Evolutionary conservation across 2,888 invertebrate genomes (phyloP).

Genomic region (Hipparchia semele): DNA sequence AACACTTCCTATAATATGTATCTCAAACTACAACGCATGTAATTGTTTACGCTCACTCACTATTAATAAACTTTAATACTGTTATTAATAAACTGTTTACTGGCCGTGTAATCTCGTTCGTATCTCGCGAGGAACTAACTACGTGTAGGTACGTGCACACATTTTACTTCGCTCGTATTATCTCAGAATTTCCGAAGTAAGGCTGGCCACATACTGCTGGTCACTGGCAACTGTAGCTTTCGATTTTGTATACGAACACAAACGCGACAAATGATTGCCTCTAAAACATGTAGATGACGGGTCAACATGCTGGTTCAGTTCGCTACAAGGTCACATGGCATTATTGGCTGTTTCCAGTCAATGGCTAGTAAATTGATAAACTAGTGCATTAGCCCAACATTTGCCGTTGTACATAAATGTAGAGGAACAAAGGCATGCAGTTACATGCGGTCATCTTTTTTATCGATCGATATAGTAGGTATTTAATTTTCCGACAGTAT

Average conservation of each 20-base stretch:
- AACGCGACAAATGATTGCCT: too few relatives aligned
- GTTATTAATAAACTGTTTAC: conserved; percentile 4
- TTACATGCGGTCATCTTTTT: too few relatives aligned
- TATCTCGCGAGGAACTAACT: conserved; percentile 8
- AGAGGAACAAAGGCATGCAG: too few relatives aligned
- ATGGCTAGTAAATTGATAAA: too few relatives aligned
- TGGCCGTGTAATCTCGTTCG: conserved; percentile 9
- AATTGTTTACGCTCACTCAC: conserved; percentile 3
- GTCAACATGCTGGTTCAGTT: too few relatives aligned
- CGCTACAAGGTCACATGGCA: too few relatives aligned
- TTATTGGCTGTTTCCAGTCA: too few relatives aligned
- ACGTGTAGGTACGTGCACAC: not conserved
- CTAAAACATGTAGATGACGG: too few relatives aligned
- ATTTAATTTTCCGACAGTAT: too few relatives aligned
- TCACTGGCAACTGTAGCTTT: not conserved
- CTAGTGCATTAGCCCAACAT: too few relatives aligned
- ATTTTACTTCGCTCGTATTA: not conserved
- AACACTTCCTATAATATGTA: not conserved
- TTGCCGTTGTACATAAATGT: too few relatives aligned
- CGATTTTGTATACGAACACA: not conserved
- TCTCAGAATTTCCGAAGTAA: not conserved
- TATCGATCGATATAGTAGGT: too few relatives aligned
- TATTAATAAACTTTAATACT: conserved; percentile 11
- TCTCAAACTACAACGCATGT: not conserved
- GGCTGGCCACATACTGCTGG: not conserved